Conservation (phyloP, 2,113 vertebrate species). For the Nesoenas mayeri region DNA sequence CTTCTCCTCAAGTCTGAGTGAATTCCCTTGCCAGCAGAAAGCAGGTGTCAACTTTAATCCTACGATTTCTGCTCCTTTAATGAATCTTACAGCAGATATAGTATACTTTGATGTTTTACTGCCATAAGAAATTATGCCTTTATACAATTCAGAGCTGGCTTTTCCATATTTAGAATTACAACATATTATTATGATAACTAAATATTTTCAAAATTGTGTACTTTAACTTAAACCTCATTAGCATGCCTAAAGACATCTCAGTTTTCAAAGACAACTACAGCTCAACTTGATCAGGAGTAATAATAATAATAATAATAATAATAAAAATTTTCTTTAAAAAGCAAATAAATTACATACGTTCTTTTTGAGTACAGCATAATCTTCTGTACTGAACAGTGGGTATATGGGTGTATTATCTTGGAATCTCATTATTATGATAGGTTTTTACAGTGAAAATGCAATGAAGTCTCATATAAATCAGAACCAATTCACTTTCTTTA, state of each 20-base stretch:
- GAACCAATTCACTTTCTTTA: background rate
- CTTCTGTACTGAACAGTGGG: background rate
- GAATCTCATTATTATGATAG: background rate
- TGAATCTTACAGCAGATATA: background rate
- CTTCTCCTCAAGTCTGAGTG: background rate
- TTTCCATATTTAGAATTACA: background rate
- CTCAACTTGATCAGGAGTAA: background rate
- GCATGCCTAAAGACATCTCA: background rate
- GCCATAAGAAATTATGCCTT: background rate
- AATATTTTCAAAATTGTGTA: background rate
- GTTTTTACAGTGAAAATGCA: background rate
- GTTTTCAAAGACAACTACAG: background rate
- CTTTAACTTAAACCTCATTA: background rate
- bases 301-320: too few species aligned
- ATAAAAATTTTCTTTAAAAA: background rate
- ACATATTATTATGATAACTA: background rate
- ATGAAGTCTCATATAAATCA: background rate
- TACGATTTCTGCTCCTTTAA: background rate
- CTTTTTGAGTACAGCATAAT: background rate
- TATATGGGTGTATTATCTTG: background rate
- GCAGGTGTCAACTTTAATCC: conserved; percentile 8
- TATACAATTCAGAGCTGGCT: background rate
- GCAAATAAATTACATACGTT: background rate
- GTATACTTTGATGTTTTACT: background rate
- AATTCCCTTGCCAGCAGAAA: conserved; percentile 7